Conservation (phyloP, 1,140 invertebrate species). For the Saccostrea cuccullata region DNA sequence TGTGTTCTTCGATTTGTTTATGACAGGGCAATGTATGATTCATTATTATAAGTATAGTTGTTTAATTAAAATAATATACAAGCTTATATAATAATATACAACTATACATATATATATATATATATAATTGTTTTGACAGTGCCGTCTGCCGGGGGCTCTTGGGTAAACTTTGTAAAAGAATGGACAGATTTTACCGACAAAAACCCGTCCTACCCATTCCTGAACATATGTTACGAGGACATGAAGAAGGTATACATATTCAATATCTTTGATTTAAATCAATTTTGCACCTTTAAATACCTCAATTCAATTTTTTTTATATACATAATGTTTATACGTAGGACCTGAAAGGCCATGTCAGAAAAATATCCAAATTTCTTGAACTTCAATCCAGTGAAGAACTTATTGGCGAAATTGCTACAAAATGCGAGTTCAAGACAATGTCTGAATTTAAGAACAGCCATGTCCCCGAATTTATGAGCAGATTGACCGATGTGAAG, state of each 20-base stretch:
- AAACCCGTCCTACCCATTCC: neutral
- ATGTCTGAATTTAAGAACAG: constrained; percentile 4
- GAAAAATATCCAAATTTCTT: neutral
- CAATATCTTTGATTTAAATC: too few species aligned
- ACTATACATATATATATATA: too few species aligned
- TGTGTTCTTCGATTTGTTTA: neutral
- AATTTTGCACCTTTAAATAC: too few species aligned
- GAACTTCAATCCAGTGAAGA: neutral
- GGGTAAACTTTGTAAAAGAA: neutral
- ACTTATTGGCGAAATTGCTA: neutral
- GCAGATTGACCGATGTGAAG: neutral
- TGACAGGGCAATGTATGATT: neutral
- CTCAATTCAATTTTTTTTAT: too few species aligned
- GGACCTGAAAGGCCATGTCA: constrained; percentile 29
- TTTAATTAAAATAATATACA: too few species aligned
- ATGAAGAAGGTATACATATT: neutral
- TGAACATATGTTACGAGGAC: neutral
- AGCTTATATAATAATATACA: too few species aligned
- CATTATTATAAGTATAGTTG: too few species aligned
- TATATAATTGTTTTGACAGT: too few species aligned
- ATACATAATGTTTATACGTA: neutral
- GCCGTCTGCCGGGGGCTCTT: neutral
- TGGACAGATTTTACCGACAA: neutral
- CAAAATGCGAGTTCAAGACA: neutral
- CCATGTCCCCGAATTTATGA: neutral